These are phyloP conservation scores for Oryzias dopingdopingensis DNA, from an alignment of 2,797 vertebrate species.

Conservation along the genomic window DNA sequence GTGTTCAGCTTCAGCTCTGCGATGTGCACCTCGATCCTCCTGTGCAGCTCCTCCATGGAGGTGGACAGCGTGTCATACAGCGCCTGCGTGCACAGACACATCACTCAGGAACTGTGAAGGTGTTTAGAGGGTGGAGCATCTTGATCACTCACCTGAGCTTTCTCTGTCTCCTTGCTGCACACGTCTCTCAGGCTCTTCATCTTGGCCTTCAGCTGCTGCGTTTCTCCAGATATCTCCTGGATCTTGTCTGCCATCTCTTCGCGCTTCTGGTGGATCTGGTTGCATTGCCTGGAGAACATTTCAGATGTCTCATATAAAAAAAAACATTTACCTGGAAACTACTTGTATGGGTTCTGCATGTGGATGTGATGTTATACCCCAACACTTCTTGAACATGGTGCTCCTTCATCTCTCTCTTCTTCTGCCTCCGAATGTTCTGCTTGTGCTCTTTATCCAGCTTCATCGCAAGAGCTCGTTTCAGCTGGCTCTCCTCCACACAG, in stretches of 20 bases:
- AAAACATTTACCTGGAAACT: neutral
- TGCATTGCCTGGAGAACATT: conserved; percentile 63
- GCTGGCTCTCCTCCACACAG: conserved; percentile 66
- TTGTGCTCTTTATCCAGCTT: conserved; percentile 78
- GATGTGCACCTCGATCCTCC: conserved; percentile 55
- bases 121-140: neutral
- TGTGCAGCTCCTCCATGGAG: conserved; percentile 67
- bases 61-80: conserved; percentile 65
- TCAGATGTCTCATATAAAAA: neutral
- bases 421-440: conserved; percentile 74
- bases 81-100: conserved; percentile 41
- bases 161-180: conserved; percentile 69
- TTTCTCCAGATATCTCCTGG: conserved; percentile 66
- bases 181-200: conserved; percentile 71
- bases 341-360: neutral
- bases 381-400: conserved; percentile 71
- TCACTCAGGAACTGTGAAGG: neutral
- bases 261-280: conserved; percentile 77
- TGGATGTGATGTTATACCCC: conserved; percentile 52
- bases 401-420: conserved; percentile 75
- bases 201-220: conserved; percentile 70
- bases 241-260: conserved; percentile 77
- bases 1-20: conserved; percentile 53
- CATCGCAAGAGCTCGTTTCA: conserved; percentile 70
- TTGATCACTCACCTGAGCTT: conserved; percentile 69